Percentiles rank a stretch among this genome's conserved stretches.
Evolutionary conservation across 2,888 invertebrate genomes (phyloP).

Genomic region (Nymphalis urticae): DNA sequence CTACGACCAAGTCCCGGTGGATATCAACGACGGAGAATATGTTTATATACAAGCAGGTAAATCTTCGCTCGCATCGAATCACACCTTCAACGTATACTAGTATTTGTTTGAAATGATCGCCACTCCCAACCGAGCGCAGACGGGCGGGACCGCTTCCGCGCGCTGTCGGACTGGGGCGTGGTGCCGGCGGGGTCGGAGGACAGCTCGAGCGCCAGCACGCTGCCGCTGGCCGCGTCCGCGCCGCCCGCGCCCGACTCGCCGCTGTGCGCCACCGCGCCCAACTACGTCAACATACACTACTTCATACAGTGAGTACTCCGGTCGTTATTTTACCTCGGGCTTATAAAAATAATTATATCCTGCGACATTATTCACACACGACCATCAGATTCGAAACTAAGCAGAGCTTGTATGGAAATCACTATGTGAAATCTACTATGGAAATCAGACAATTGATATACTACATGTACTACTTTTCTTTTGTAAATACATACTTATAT

Average conservation of each 20-base stretch:
- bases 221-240: slow-evolving; percentile 80
- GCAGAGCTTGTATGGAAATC: too few relatives aligned
- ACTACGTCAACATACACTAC: slow-evolving; percentile 96
- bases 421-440: too few relatives aligned
- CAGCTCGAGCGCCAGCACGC: slow-evolving; percentile 83
- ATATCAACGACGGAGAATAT: slow-evolving; percentile 86
- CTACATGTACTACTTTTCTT: too few relatives aligned
- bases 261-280: slow-evolving; percentile 85
- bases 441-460: too few relatives aligned
- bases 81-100: slow-evolving; percentile 31
- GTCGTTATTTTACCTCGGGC: neutral
- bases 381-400: too few relatives aligned
- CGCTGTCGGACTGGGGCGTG: slow-evolving; percentile 35
- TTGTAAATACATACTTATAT: too few relatives aligned
- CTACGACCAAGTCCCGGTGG: slow-evolving; percentile 87
- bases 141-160: too few relatives aligned
- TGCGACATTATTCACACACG: too few relatives aligned
- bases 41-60: slow-evolving; percentile 87
- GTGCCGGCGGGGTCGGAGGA: slow-evolving; percentile 84
- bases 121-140: too few relatives aligned
- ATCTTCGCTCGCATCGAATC: neutral
- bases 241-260: slow-evolving; percentile 88
- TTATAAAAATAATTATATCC: too few relatives aligned
- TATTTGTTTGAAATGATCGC: too few relatives aligned
- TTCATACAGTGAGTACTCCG: slow-evolving; percentile 87